Evolutionary conservation across 2,888 invertebrate species (phyloP), one percentile per base, ranked within the genome.

Genomic region (Anticlea derivata): DNA sequence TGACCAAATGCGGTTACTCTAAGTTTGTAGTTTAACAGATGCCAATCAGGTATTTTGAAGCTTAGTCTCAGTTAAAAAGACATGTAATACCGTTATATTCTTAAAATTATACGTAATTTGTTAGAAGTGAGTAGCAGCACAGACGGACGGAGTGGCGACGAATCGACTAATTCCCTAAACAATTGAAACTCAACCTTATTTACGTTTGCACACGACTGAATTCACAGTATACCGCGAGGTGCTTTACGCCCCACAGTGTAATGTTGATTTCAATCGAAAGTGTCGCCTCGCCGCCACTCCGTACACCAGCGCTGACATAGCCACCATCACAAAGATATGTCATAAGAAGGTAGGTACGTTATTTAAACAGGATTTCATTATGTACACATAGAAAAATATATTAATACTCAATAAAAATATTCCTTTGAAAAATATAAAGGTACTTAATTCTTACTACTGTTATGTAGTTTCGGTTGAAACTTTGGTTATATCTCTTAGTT

Each of bases 331-430:
- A 60, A 61, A 68, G 66, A 73, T 73, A 73, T 72, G 68, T 68
- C 66, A 59, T 63, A 65, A 69, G 60, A 73, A 73, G 72, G 75
- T 75, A 73, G 72, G 75, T 75, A 76, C 43, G 60, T 54, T 53
- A 55, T 57, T 53, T 35, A 50, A 56, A 57, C 40, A 22, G 6
- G 35, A 39, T 38, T 41, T 72, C 74, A 78, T 68, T 82, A 80
- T 85, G 77, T 84, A 86, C 80, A 85, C 48, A 76, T 86, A 85
- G 70, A 85, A 84, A 86, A 86, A 85, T 85, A 86, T 82, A 60
- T 56, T 78, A 80, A 80, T 76, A 78, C 78, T 63, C 56, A 71
- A 69, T 67, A 76, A 78, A 80, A 80, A 51, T 80, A 84, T 83
- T 75, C 77, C 68, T 73, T 77, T 60, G 63, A 68, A 70, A 67